Base-by-base conservation (phyloP, 2,113 vertebrate species). In the Platycercus adscitus region DNA sequence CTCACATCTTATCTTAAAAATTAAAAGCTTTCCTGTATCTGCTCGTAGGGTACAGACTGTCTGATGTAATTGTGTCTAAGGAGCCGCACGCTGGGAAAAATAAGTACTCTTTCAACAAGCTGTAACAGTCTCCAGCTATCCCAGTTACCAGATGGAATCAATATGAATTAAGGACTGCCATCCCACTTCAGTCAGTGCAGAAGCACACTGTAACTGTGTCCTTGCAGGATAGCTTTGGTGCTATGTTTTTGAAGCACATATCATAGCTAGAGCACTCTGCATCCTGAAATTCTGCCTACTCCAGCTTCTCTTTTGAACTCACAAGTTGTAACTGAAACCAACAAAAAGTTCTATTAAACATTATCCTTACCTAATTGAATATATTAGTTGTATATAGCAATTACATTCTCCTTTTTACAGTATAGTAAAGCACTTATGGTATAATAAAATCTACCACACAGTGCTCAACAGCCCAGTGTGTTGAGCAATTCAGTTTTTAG, bases 401-500 rank as follows among this genome's bases (percentile, higher is more conserved):
- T 94, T 95, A 93, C 17, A 0, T 93, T 89, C 93, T 92, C 86
- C 88, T 84, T 93, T 97, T 95, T 93, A 96, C 91, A 92, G 90
- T 88, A 94, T 7, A 96, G 77, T 95, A 96, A 96, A 97, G 93
- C 70, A 96, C 95, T 97, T 96, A 94, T 16, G 41, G 61, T 68
- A 94, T 68, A 78, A 91, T 96, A 96, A 96, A 97, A 94, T 72
- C 90, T 86, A 95, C 96, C 96, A 91, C 95, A 96, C 83, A 90
- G 90, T 69, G 73, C 86, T 96, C 95, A 92, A 76, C 93, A 91
- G 84, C 73, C 26, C 44, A n/a, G 70, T 88, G 87, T 95, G 89
- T 96, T 82, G 79, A 88, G 93, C 78, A 96, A 92, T 92, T 92
- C 80, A 86, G 86, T 8, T 97, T 97, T 94, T 93, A 96, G 90